phyloP scores from a whole-genome alignment of 2,113 vertebrate genomes.

The Hemichromis elongatus region DNA sequence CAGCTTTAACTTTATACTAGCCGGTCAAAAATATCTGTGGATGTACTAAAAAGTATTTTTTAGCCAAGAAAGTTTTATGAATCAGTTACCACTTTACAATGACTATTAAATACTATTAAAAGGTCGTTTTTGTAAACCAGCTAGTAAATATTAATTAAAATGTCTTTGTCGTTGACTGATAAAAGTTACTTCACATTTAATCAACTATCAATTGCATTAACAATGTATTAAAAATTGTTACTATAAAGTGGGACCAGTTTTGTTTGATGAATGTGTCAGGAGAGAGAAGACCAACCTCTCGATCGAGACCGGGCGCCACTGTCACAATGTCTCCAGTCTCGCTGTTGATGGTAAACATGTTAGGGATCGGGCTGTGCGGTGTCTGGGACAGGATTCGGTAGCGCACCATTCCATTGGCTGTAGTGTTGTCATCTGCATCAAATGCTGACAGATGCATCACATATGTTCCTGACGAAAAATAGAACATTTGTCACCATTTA shows the following conservation, averaged over 20 bases:
- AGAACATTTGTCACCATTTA: not conserved
- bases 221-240: not conserved
- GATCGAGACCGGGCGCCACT: conserved; percentile 89
- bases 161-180: not conserved
- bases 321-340: conserved; percentile 93
- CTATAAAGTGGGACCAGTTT: not conserved
- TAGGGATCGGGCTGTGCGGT: conserved; percentile 90
- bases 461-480: conserved; percentile 79
- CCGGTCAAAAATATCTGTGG: not conserved
- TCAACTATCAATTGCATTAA: not conserved
- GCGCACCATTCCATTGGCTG: conserved; percentile 92
- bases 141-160: not conserved
- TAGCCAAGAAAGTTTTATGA: not conserved
- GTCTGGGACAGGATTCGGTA: conserved; percentile 91
- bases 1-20: not conserved
- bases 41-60: not conserved
- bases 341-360: conserved; percentile 97
- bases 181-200: not conserved
- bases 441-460: conserved; percentile 94
- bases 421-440: conserved; percentile 89
- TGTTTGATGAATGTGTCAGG: not conserved
- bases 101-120: not conserved
- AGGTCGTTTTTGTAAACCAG: not conserved
- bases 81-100: not conserved
- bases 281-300: conserved; percentile 80